phyloP scores from a whole-genome alignment of 1,140 invertebrate species.

The Zaprionus ornatus region DNA sequence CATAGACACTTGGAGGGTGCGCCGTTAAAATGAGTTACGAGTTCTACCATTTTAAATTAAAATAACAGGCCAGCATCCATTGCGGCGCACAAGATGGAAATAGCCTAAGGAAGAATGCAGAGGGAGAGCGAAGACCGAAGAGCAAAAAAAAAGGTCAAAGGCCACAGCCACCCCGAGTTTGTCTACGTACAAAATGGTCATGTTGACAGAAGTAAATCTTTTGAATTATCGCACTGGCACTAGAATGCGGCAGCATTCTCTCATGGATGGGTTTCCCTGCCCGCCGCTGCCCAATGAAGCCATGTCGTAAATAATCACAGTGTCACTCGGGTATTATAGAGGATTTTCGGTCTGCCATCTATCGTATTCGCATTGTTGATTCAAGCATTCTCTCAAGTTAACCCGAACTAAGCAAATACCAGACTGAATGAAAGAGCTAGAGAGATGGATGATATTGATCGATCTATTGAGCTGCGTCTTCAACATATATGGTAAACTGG shows the following conservation, averaged over 20 bases:
- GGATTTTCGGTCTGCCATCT: slow-evolving; percentile 64
- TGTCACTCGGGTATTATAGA: slow-evolving; percentile 74
- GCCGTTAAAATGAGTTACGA: slow-evolving; percentile 84
- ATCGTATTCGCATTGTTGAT: slow-evolving; percentile 52
- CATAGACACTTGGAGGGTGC: slow-evolving; percentile 68
- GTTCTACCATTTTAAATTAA: slow-evolving; percentile 83
- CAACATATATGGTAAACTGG: not conserved
- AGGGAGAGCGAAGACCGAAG: slow-evolving; percentile 14
- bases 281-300: slow-evolving; percentile 69
- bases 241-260: slow-evolving; percentile 65
- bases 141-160: slow-evolving; percentile 73
- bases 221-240: slow-evolving; percentile 82
- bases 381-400: slow-evolving; percentile 40
- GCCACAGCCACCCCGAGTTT: slow-evolving; percentile 70
- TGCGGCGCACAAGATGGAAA: slow-evolving; percentile 59
- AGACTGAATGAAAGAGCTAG: not conserved
- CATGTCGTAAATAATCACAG: slow-evolving; percentile 77
- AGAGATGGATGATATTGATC: not conserved
- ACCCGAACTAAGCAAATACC: no score
- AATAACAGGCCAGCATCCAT: slow-evolving; percentile 72
- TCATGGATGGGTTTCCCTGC: slow-evolving; percentile 57
- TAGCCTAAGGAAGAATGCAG: slow-evolving; percentile 4
- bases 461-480: slow-evolving; percentile 6
- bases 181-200: slow-evolving; percentile 70
- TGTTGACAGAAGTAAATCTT: slow-evolving; percentile 84